Evolutionary conservation across 1,140 invertebrate species (phyloP), one percentile per base, ranked within the genome.

Genomic region (Bombus superbus): DNA sequence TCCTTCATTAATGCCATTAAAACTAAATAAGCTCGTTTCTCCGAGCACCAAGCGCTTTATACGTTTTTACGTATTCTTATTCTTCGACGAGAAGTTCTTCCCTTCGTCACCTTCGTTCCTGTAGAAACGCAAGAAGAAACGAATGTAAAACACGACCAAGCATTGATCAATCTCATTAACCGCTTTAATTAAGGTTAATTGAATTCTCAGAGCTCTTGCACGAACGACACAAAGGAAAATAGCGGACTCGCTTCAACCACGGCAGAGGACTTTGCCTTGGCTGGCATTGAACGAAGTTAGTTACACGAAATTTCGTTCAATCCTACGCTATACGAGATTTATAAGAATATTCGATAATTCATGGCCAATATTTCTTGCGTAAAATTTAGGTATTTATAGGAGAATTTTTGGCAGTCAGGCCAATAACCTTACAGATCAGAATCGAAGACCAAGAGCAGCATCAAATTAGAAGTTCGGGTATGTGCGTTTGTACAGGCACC

Each of bases 401-500:
- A 6, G 99, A 99, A 95, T 97, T 97, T 88, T 96, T 99, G 66
- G 98, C 98, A 44, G 98, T 99, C 0, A 96, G 98, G 83, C 98
- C 99, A 2, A 99, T 98, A 1, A 97, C 98, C 91, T 96, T 99
- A 92, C 97, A 98, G 91, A 94, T 97, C 72, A 95, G 96, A 78
- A 96, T 98, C 87, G 97, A 98, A 92, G 95, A 96, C 74, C 95
- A 96, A 22, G 94, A 96, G 68, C 95, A 96, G 75, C 97, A 97
- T 53, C 98, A 98, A 95, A 97, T 98, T 47, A 99, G 99, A 94
- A 98, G 98, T 93, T 99, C 98, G 1, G 99, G 99, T 0, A 94
- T 99, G 2, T 99, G 98, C 88, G 97, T 99, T 25, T 98, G 97
- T 86, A 99, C 98, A 3, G 99, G 99, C 22, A 99, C 99, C 0